Evolutionary conservation across 37 sponge, comb jelly and placozoan genomes (phyloP).

Genomic region (Ephydatia muelleri): DNA sequence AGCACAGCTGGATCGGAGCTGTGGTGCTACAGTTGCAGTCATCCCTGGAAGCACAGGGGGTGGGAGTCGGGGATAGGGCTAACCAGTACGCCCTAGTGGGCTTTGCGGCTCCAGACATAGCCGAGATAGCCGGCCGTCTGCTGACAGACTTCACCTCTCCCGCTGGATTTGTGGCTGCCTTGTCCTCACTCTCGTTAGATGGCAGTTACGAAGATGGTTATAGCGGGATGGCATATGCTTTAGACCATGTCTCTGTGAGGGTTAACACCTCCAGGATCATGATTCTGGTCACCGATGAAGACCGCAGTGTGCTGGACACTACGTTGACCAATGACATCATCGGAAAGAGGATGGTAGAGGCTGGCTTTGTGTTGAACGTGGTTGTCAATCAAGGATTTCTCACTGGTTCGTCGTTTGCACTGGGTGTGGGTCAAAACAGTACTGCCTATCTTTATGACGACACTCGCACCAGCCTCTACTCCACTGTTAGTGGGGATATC

Average conservation of each 20-base stretch:
- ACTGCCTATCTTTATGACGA: slow-evolving; percentile 43
- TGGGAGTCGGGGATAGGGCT: slow-evolving; percentile 48
- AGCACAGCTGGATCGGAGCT: slow-evolving; percentile 64
- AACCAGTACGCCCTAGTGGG: slow-evolving; percentile 84
- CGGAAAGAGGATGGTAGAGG: not conserved
- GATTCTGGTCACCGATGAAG: slow-evolving; percentile 81
- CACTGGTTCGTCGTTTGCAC: not conserved
- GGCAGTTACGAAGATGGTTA: slow-evolving; percentile 85
- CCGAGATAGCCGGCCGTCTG: slow-evolving; percentile 32
- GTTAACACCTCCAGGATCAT: slow-evolving; percentile 50
- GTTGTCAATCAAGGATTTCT: slow-evolving; percentile 68
- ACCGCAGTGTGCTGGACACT: slow-evolving; percentile 41
- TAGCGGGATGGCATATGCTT: slow-evolving; percentile 58
- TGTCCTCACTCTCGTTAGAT: slow-evolving; percentile 10
- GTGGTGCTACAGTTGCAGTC: slow-evolving; percentile 48
- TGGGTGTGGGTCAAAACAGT: slow-evolving; percentile 32
- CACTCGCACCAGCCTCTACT: slow-evolving; percentile 4
- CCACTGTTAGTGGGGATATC: not conserved
- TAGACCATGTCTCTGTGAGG: slow-evolving; percentile 27
- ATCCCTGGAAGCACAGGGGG: slow-evolving; percentile 28
- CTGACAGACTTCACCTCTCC: slow-evolving; percentile 34
- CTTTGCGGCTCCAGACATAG: slow-evolving; percentile 37
- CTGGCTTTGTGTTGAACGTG: slow-evolving; percentile 53
- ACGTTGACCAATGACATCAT: slow-evolving; percentile 38
- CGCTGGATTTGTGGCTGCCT: slow-evolving; percentile 24